These are phyloP conservation scores for Drosophila nannoptera DNA, from an alignment of 1,140 invertebrate genomes.

Conservation along the genomic window DNA sequence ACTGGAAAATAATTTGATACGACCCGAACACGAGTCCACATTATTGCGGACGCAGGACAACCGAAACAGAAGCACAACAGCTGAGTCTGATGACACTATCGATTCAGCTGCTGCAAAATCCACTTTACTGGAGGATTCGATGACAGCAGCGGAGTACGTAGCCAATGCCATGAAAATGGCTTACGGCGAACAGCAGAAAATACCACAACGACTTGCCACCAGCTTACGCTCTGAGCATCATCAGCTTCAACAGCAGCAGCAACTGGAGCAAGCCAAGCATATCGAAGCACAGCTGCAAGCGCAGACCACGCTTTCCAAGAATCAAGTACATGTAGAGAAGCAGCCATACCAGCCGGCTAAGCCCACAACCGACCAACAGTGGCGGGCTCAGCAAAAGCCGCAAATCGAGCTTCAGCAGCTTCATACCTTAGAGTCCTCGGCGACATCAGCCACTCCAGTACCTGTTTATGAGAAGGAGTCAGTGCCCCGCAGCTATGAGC, in stretches of 20 bases:
- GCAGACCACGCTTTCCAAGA: slow-evolving; percentile 30
- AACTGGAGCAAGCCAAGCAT: slow-evolving; percentile 28
- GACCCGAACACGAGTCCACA: slow-evolving; percentile 58
- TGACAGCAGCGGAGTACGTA: slow-evolving; percentile 74
- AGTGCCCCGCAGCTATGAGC: slow-evolving; percentile 61
- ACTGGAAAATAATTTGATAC: slow-evolving; percentile 66
- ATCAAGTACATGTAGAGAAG: slow-evolving; percentile 43
- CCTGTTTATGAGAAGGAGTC: slow-evolving; percentile 72
- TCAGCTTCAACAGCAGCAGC: slow-evolving; percentile 8
- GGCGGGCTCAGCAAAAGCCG: slow-evolving; percentile 17
- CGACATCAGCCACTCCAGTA: slow-evolving; percentile 31
- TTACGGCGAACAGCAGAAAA: slow-evolving; percentile 58
- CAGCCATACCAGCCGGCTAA: slow-evolving; percentile 31
- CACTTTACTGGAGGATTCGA: slow-evolving; percentile 60
- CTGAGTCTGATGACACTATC: slow-evolving; percentile 21
- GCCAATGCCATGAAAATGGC: slow-evolving; percentile 73
- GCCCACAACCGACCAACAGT: slow-evolving; percentile 35
- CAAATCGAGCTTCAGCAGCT: slow-evolving; percentile 18
- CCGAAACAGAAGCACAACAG: slow-evolving; percentile 44
- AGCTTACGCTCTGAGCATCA: slow-evolving; percentile 3
- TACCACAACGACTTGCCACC: slow-evolving; percentile 1
- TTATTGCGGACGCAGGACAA: slow-evolving; percentile 38
- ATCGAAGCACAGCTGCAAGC: slow-evolving; percentile 34
- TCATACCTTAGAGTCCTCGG: slow-evolving; percentile 3
- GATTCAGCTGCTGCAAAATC: background rate